These are phyloP conservation scores for Diplosoma virens DNA, from an alignment of 23 tunicate species.

Conservation along the genomic window DNA sequence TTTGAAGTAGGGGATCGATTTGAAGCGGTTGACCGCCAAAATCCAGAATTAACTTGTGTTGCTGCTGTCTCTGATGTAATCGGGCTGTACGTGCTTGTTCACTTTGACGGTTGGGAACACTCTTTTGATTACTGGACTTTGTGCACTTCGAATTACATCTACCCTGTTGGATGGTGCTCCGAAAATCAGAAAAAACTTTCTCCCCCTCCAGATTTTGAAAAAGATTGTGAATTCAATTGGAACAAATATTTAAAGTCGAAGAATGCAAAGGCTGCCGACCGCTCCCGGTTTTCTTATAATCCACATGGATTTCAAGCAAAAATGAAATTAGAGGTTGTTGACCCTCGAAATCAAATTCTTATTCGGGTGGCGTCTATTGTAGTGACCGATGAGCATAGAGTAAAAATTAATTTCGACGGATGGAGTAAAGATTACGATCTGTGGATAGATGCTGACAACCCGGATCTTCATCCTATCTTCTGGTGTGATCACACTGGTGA, in stretches of 20 bases:
- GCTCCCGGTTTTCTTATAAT: not conserved
- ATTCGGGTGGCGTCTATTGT: constrained; percentile 58
- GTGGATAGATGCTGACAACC: constrained; percentile 51
- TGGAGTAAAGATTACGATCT: constrained; percentile 49
- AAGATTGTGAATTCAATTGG: constrained; percentile 35
- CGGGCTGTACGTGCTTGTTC: constrained; percentile 51
- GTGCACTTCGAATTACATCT: constrained; percentile 31
- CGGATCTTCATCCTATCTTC: constrained; percentile 57
- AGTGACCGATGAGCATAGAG: constrained; percentile 32
- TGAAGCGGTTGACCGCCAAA: constrained; percentile 67
- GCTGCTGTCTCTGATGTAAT: constrained; percentile 61
- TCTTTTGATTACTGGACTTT: constrained; percentile 64
- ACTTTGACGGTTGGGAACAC: constrained; percentile 76
- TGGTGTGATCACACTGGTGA: constrained; percentile 44
- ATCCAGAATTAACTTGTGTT: constrained; percentile 62
- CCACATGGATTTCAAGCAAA: constrained; percentile 21
- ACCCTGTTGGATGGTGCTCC: constrained; percentile 74
- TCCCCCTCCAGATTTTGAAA: constrained; percentile 32
- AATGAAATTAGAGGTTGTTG: constrained; percentile 74
- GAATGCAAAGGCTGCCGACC: constrained; percentile 19
- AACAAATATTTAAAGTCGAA: constrained; percentile 9
- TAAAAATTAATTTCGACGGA: constrained; percentile 70
- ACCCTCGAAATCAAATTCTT: constrained; percentile 46
- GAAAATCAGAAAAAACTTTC: constrained; percentile 18
- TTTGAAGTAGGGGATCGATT: constrained; percentile 43